These are phyloP conservation scores for Apodemus agrarius DNA, from an alignment of 2,797 vertebrate species.

Conservation along the genomic window DNA sequence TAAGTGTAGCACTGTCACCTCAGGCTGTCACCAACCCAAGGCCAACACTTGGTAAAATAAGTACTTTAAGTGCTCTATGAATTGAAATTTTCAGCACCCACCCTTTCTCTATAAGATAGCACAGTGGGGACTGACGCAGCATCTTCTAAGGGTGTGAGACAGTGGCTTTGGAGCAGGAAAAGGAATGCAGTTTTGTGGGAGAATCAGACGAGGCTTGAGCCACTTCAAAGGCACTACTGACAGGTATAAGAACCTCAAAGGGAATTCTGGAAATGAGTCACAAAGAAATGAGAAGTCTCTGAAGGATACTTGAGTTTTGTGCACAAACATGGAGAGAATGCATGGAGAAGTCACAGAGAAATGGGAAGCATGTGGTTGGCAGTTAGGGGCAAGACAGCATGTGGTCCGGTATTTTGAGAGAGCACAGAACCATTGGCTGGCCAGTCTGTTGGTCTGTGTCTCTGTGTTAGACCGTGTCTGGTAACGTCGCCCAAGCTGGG, in stretches of 20 bases:
- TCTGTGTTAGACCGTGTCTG: background rate
- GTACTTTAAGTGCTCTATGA: background rate
- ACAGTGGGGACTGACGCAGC: background rate
- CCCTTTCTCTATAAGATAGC: background rate
- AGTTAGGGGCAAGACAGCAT: background rate
- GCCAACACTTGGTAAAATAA: background rate
- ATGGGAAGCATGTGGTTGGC: background rate
- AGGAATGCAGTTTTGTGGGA: background rate
- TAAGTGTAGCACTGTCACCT: background rate
- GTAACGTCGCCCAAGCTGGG: background rate
- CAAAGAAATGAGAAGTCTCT: background rate
- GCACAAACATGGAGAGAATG: background rate
- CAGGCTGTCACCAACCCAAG: background rate
- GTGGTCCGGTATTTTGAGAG: background rate
- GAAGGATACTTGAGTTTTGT: background rate
- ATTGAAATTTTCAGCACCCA: background rate
- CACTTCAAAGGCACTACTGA: background rate
- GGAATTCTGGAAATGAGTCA: background rate
- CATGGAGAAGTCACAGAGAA: background rate
- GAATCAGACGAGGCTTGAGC: background rate
- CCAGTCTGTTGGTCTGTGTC: background rate
- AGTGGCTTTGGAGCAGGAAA: background rate
- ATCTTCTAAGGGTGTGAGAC: background rate
- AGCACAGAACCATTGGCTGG: background rate
- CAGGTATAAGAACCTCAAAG: background rate